Conservation (phyloP, 2,797 vertebrate species). For the Potorous gilbertii region DNA sequence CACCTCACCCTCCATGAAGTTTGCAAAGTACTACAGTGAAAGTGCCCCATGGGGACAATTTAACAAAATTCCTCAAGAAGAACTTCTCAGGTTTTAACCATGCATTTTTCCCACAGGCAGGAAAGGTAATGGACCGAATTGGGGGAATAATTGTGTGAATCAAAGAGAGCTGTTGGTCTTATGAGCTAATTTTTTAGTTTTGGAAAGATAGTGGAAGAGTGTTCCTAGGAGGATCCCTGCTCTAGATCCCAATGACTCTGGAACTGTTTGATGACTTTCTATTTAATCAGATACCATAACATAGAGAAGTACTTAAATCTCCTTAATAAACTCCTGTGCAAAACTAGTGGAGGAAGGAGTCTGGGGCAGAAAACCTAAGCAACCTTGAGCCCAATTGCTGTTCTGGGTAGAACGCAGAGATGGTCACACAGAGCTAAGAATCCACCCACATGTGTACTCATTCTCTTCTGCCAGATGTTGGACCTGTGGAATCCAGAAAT, state of each 20-base stretch:
- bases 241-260: neutral
- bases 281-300: fast-evolving
- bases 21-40: neutral
- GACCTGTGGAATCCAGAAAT: too few relatives aligned
- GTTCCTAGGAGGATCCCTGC: neutral
- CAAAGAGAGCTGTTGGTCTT: neutral
- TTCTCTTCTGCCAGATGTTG: neutral
- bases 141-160: neutral
- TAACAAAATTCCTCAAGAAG: neutral
- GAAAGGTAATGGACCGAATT: neutral
- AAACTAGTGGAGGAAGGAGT: neutral
- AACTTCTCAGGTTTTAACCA: neutral
- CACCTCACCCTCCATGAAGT: neutral
- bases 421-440: neutral
- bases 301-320: neutral
- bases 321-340: neutral
- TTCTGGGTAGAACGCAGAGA: neutral
- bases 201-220: neutral
- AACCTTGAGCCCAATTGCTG: neutral
- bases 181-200: neutral
- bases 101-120: neutral
- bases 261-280: fast-evolving
- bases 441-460: neutral
- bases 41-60: neutral
- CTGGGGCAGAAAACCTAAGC: neutral